Percentiles rank a stretch among this genome's conserved stretches.
phyloP scores from a whole-genome alignment of 1,140 invertebrate species.

The Scaptomyza graminum region DNA sequence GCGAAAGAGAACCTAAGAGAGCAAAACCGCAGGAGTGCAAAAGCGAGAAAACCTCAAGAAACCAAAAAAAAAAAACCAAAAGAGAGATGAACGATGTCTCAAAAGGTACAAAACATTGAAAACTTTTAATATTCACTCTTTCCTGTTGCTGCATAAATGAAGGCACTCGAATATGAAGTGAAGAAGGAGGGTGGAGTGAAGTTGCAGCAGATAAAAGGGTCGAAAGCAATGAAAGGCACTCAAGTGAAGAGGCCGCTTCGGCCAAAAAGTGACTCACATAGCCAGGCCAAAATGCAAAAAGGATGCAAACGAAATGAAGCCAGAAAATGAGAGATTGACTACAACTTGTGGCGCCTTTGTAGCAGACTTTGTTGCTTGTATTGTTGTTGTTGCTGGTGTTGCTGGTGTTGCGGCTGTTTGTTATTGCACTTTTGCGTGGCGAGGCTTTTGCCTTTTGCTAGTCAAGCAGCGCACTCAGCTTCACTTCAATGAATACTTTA shows the following conservation, averaged over 20 bases:
- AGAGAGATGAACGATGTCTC: slow-evolving; percentile 19
- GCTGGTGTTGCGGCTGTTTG: slow-evolving; percentile 57
- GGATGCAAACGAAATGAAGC: slow-evolving; percentile 22
- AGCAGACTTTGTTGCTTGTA: slow-evolving; percentile 33
- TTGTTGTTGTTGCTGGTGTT: slow-evolving; percentile 28
- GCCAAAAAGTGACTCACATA: slow-evolving; percentile 55
- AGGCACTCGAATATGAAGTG: slow-evolving; percentile 44
- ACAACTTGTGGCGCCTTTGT: slow-evolving; percentile 78
- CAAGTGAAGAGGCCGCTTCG: slow-evolving; percentile 53
- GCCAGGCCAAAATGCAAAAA: slow-evolving; percentile 60
- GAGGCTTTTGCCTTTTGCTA: slow-evolving; percentile 22
- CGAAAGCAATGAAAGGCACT: slow-evolving; percentile 75
- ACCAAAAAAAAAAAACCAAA: slow-evolving; percentile 8
- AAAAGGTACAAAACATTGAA: slow-evolving; percentile 74
- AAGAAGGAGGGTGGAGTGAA: neutral
- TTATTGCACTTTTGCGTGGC: slow-evolving; percentile 79
- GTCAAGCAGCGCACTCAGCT: slow-evolving; percentile 66
- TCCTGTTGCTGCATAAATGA: slow-evolving; percentile 73
- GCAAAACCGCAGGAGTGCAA: slow-evolving; percentile 1
- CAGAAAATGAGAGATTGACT: slow-evolving; percentile 48
- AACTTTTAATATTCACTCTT: slow-evolving; percentile 81
- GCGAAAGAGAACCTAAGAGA: neutral
- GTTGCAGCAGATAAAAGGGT: slow-evolving; percentile 61
- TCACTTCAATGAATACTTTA: slow-evolving; percentile 81
- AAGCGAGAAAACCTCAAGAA: slow-evolving; percentile 34